A percentile compares a stretch with the other conserved stretches of the same genome.
Conservation (phyloP, 1,140 invertebrate species). For the Diuraphis noxia region DNA sequence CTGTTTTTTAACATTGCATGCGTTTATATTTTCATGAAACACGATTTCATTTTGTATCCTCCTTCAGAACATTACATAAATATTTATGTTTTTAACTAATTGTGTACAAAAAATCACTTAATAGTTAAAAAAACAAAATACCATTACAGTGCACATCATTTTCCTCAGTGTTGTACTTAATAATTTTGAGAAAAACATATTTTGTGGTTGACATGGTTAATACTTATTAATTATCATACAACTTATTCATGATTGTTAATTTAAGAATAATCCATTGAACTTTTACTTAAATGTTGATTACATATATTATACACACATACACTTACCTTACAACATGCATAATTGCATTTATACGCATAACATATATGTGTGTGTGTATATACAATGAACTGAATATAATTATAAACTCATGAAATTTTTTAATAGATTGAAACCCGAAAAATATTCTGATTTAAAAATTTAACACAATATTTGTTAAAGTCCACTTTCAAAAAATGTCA, state of each 20-base stretch:
- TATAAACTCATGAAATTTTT: neutral
- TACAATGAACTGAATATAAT: neutral
- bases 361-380: neutral
- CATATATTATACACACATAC: neutral
- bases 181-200: neutral
- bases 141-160: neutral
- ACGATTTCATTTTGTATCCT: slow-evolving; percentile 31
- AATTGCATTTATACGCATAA: neutral
- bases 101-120: neutral
- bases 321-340: neutral
- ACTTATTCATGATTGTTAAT: neutral
- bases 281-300: neutral
- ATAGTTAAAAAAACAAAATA: neutral
- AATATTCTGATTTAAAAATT: neutral
- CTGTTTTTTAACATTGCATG: slow-evolving; percentile 34
- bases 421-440: neutral
- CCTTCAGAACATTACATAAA: neutral
- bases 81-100: neutral
- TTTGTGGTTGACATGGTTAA: neutral
- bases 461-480: neutral
- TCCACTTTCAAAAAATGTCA: neutral
- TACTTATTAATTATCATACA: neutral
- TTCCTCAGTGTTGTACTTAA: neutral
- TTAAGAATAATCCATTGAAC: neutral
- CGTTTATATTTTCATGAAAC: neutral